Base-by-base conservation (phyloP, 2,888 invertebrate species). In the Archips crataeganus region DNA sequence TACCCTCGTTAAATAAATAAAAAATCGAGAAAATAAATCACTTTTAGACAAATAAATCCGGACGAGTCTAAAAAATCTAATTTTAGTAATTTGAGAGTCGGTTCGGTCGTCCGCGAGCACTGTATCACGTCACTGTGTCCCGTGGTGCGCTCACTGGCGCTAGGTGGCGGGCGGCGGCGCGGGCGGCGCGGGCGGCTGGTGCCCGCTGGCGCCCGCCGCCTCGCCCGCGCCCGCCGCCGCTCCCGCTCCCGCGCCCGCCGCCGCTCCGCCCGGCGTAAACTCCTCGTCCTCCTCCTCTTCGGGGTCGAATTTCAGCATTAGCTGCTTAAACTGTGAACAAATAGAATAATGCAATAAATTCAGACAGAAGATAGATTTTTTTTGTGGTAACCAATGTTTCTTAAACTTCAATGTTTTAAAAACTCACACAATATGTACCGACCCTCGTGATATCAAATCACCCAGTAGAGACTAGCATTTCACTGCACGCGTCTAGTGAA, bases 281-380 rank as follows among this genome's bases (percentile, higher is more conserved):
- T 97, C 97, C 77, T 97, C 96, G 68, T 97, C 97, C 82, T 97
- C 97, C 71, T 96, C 96, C 80, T 97, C 97, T 78, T 97, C 97
- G 36, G 97, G 97, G 88, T 98, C 98, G 85, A 97, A 95, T 89
- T 97, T 97, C 78, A 98, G 94, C 97, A 98, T 97, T 75, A 98
- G 90, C 83, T 97, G 97, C 87, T 98, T 98, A 86, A 98, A 98
- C 97, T 97, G 87, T 23, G 76, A 90, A 86, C 73, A 75, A 80
- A 82, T 81, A 95, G 76, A 23, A 15, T 9, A 54, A 23, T 15
- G 51, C 9, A 6, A 54, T 15, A 2, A 23, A 15, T 15, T 23
- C 9, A n/a, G 9, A 23, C 3, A 15, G 51, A 15, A n/a, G 51
- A 15, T 23, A 6, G 49, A 13, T 13, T 49, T 6, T 6, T n/a